Base-by-base conservation (phyloP, 2,888 invertebrate species). In the Parnassius mnemosyne region DNA sequence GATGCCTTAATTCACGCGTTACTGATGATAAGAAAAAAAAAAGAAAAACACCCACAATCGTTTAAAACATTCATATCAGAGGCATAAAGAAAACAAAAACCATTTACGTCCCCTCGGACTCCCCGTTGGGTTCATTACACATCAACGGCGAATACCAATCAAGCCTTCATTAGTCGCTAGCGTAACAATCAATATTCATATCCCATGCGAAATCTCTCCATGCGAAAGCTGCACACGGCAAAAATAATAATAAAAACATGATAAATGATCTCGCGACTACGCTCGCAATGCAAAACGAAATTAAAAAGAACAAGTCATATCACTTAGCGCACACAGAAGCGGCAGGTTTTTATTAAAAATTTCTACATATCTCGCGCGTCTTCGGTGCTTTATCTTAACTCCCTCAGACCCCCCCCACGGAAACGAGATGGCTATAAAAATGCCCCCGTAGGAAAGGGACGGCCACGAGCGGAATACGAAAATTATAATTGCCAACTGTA, bases 271-370 rank as follows among this genome's bases (percentile, higher is more conserved):
- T 79, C 69, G 76, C 77, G 71, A 80, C 79, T 77, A 76, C 80
- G 78, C 77, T 78, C 81, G 85, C 83, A 81, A 83, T 86, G 78
- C 83, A 86, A 72, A 78, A 89, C 89, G 84, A 89, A 91, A 91
- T 90, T 90, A 90, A 91, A 90, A 91, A 89, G 89, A 90, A 89
- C 89, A 89, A 87, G 89, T 81, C 89, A 89, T 89, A 91, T 90
- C 90, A 91, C 89, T 90, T 90, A 90, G 89, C 84, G 89, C 89
- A 89, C 90, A 89, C 89, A 85, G 86, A 82, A 80, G 84, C 88
- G 86, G 75, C 13, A 81, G 85, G 84, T 84, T 89, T 85, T 89
- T 89, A 87, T 87, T 88, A 86, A 89, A 89, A 89, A 89, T 85
- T 85, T 87, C 90, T 89, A 90, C 90, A 91, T 90, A 90, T 91